Percentiles rank a stretch among this genome's conserved stretches.
phyloP scores from a whole-genome alignment of 2,113 vertebrate genomes.

The Gobio gobio region DNA sequence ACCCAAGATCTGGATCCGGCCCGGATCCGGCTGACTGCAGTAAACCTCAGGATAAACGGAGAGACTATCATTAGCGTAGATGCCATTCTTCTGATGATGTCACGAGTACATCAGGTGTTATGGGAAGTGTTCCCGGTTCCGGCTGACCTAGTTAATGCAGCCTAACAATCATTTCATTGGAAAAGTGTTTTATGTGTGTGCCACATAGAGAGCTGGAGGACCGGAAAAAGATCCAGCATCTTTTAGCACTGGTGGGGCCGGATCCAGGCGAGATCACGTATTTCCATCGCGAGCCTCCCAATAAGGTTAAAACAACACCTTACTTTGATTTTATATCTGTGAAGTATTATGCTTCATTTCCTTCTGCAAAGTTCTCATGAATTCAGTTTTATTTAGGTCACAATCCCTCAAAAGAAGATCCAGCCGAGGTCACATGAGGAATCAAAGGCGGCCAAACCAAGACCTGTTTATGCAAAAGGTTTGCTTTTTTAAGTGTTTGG shows the following conservation, averaged over 20 bases:
- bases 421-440: constrained; percentile 65
- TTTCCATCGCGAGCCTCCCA: constrained; percentile 89
- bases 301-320: constrained; percentile 78
- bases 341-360: background rate
- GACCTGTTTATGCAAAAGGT: constrained; percentile 69
- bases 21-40: no score
- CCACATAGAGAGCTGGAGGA: constrained; percentile 95
- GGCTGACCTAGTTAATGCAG: no score
- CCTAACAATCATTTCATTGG: no score
- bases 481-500: background rate
- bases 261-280: constrained; percentile 89
- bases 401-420: constrained; percentile 77
- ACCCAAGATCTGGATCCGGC: no score
- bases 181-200: no score
- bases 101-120: no score
- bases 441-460: constrained; percentile 66
- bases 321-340: background rate
- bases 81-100: no score
- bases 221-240: constrained; percentile 92
- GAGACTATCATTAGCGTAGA: no score
- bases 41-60: no score
- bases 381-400: constrained; percentile 77
- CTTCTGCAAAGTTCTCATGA: background rate
- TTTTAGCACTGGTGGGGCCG: constrained; percentile 85
- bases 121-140: no score